Evolutionary conservation across 2,888 invertebrate species (phyloP).

Genomic region (Machimus rusticus): DNA sequence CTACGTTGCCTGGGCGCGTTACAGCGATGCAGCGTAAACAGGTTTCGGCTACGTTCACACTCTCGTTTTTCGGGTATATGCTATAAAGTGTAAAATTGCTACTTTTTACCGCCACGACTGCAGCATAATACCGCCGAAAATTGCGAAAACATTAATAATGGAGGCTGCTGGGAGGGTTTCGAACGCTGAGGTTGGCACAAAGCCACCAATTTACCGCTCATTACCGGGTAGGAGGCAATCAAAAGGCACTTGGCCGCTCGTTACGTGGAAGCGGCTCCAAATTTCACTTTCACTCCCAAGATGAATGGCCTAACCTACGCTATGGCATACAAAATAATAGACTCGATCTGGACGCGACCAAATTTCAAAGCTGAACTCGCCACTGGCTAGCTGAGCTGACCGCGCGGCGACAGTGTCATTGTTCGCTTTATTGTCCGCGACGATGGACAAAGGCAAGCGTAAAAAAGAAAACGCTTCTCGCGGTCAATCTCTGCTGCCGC

Average conservation of each 20-base stretch:
- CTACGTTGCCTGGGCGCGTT: neutral
- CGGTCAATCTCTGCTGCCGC: neutral
- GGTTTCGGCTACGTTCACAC: conserved; percentile 1
- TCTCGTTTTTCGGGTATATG: neutral
- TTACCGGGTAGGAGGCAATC: neutral
- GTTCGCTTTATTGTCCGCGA: conserved; percentile 10
- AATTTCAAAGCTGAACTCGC: neutral
- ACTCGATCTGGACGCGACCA: neutral
- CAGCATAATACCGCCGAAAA: neutral
- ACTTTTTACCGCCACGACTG: neutral
- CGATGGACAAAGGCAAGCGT: neutral
- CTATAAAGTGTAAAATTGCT: neutral
- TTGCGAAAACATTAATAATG: neutral
- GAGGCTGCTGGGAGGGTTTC: neutral
- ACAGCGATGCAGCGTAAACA: neutral
- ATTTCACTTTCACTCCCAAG: conserved; percentile 24
- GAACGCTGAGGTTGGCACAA: neutral
- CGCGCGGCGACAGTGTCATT: neutral
- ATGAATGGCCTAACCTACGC: conserved; percentile 18
- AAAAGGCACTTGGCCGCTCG: neutral
- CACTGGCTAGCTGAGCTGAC: neutral
- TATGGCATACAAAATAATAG: neutral
- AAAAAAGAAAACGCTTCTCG: neutral
- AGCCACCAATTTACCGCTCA: neutral
- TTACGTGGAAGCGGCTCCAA: neutral